Conservation (phyloP, 2,888 invertebrate genomes). For the Stegophylla sp. region DNA sequence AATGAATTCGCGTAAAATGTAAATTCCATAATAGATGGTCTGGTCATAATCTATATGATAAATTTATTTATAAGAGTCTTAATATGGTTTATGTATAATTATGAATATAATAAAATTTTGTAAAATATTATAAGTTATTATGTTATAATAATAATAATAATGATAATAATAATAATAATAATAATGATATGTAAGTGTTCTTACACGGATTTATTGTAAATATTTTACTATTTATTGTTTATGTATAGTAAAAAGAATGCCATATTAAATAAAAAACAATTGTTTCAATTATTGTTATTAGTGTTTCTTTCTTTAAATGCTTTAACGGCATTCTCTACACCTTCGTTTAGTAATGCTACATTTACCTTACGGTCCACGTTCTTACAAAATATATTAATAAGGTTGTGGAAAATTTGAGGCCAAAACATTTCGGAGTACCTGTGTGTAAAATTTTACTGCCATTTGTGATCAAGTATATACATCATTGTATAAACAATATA, state of each 20-base stretch:
- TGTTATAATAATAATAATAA: conserved; percentile 25
- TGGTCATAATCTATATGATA: conserved; percentile 6
- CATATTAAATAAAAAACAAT: conserved; percentile 41
- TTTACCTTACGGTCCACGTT: too few relatives aligned
- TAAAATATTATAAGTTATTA: conserved; percentile 23
- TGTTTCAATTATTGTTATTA: conserved; percentile 21
- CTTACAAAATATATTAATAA: too few relatives aligned
- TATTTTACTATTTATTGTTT: conserved; percentile 35
- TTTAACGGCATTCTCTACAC: neutral
- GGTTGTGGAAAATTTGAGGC: too few relatives aligned
- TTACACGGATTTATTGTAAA: conserved; percentile 39
- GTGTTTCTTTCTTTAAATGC: neutral
- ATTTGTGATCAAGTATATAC: too few relatives aligned
- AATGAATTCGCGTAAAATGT: conserved; percentile 4
- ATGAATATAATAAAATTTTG: neutral
- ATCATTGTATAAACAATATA: too few relatives aligned
- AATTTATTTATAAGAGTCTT: neutral
- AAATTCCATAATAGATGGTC: conserved; percentile 14
- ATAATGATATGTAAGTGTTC: conserved; percentile 17
- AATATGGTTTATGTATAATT: conserved; percentile 18
- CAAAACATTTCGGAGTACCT: too few relatives aligned
- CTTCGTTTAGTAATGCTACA: neutral
- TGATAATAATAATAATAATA: conserved; percentile 25
- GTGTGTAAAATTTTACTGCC: too few relatives aligned
- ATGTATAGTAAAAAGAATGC: conserved; percentile 50